phyloP scores from a whole-genome alignment of 2,113 vertebrate genomes.

The Muntiacus muntjak region DNA sequence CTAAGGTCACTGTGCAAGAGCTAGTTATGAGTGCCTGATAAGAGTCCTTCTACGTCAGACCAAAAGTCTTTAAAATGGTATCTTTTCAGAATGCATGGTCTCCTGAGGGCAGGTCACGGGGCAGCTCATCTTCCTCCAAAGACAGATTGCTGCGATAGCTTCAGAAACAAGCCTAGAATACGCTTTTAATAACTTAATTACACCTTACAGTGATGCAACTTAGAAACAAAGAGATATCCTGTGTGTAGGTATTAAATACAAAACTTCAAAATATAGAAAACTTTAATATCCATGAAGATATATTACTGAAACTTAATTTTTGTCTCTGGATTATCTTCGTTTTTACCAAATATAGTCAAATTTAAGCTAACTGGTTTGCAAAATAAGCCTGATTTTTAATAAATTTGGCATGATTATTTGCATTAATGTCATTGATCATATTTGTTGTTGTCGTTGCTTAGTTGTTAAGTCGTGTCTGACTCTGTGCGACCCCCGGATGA shows the following conservation, averaged over 20 bases:
- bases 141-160: neutral
- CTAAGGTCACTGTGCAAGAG: neutral
- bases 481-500: neutral
- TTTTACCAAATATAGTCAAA: neutral
- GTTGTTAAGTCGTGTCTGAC: neutral
- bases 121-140: neutral
- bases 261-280: neutral
- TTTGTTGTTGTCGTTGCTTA: neutral
- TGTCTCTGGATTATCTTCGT: neutral
- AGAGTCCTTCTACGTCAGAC: no score
- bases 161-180: neutral
- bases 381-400: neutral
- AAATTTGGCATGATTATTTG: neutral
- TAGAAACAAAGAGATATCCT: neutral
- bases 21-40: neutral
- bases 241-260: no score
- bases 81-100: accelerated
- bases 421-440: neutral
- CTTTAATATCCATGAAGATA: neutral
- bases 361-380: neutral
- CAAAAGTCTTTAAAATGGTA: neutral
- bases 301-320: neutral
- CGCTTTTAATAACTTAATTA: neutral
- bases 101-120: neutral
- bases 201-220: neutral